These are phyloP conservation scores for Eunapius fragilis DNA, from an alignment of 37 sponge, comb jelly and placozoan genomes.

Conservation along the genomic window DNA sequence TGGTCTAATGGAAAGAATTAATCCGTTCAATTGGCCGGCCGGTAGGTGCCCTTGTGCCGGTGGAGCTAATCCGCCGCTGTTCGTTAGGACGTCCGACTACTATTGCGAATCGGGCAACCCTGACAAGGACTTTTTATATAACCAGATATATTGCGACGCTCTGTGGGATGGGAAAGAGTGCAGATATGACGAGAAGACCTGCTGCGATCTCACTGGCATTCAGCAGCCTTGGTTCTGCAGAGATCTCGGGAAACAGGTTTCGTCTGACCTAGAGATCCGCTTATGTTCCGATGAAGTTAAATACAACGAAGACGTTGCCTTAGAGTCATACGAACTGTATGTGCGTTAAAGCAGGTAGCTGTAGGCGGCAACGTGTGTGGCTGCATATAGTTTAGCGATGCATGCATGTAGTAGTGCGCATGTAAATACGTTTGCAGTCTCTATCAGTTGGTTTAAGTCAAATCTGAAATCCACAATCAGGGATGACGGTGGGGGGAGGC, in stretches of 20 bases:
- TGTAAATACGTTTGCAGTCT: too few relatives aligned
- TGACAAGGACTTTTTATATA: background rate
- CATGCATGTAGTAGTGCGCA: too few relatives aligned
- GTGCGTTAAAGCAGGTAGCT: too few relatives aligned
- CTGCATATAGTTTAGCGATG: too few relatives aligned
- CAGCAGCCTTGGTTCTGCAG: conserved; percentile 36
- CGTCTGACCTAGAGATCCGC: conserved; percentile 2
- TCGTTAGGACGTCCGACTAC: background rate
- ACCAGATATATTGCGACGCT: background rate
- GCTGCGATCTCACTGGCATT: background rate
- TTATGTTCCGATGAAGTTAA: too few relatives aligned
- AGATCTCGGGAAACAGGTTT: conserved; percentile 24
- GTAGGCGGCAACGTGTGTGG: too few relatives aligned
- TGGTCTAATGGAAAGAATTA: too few relatives aligned
- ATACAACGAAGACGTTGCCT: background rate
- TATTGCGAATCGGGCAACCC: background rate
- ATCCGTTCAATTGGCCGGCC: too few relatives aligned
- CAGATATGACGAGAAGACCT: background rate
- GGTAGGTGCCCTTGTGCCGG: too few relatives aligned
- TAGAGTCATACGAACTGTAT: background rate
- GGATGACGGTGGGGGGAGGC: too few relatives aligned
- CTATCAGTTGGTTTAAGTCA: too few relatives aligned
- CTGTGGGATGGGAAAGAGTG: background rate
- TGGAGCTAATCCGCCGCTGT: background rate
- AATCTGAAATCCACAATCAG: too few relatives aligned